Conservation (phyloP, 2,113 vertebrate species). For the Thunnus thynnus region DNA sequence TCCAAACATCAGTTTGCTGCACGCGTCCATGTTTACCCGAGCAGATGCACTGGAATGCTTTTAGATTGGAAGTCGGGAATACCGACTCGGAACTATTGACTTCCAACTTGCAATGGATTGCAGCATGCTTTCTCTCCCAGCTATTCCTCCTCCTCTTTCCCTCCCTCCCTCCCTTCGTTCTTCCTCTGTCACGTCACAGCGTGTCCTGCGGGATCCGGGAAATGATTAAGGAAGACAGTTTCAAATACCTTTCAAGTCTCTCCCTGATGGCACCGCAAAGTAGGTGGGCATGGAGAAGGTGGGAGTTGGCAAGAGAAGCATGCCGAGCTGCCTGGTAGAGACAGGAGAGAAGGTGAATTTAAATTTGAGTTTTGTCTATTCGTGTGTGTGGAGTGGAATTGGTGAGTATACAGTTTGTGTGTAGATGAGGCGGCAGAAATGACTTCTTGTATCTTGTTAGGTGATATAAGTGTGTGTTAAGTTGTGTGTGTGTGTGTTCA, state of each 20-base stretch:
- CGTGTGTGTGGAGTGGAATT: not conserved
- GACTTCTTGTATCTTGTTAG: not conserved
- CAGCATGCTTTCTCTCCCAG: slow-evolving; percentile 7
- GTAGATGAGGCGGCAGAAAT: not conserved
- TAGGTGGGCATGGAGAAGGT: slow-evolving; percentile 75
- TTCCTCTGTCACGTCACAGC: slow-evolving; percentile 60
- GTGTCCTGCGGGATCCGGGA: slow-evolving; percentile 79
- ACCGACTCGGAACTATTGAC: no score
- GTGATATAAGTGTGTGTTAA: no score
- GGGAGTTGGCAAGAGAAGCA: slow-evolving; percentile 50
- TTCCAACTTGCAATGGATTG: not conserved
- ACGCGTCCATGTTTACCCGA: no score
- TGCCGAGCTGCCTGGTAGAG: slow-evolving; percentile 13
- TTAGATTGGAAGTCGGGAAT: no score
- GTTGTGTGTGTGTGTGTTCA: not conserved
- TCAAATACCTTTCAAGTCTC: slow-evolving; percentile 84
- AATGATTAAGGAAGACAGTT: slow-evolving; percentile 86
- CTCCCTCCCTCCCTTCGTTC: slow-evolving; percentile 13
- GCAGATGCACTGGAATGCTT: no score
- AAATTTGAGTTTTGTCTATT: not conserved
- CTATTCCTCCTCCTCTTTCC: slow-evolving; percentile 11
- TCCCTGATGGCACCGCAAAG: slow-evolving; percentile 79
- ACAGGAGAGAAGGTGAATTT: slow-evolving; percentile 11
- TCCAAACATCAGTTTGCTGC: no score
- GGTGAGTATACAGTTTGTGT: not conserved